These are phyloP conservation scores for Brenthis daphne DNA, from an alignment of 2,888 invertebrate species.

Conservation along the genomic window DNA sequence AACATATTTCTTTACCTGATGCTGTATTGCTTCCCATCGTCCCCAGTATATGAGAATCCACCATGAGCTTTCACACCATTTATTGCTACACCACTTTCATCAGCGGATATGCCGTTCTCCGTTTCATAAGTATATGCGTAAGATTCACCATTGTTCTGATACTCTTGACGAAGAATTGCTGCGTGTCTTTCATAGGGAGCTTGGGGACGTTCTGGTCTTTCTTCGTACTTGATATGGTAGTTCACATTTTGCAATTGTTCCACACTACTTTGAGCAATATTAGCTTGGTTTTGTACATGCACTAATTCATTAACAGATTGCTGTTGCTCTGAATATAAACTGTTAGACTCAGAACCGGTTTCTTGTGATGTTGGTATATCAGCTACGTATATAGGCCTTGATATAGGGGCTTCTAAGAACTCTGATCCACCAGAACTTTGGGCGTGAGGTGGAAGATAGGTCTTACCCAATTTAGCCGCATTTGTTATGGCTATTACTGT, in stretches of 20 bases:
- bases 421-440: conserved; percentile 58
- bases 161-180: conserved; percentile 67
- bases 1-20: conserved; percentile 53
- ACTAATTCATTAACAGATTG: conserved; percentile 17
- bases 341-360: background rate
- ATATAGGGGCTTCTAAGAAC: conserved; percentile 58
- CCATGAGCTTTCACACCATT: conserved; percentile 73
- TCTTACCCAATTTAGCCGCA: conserved; percentile 67
- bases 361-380: conserved; percentile 16
- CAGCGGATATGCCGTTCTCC: conserved; percentile 71
- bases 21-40: conserved; percentile 71
- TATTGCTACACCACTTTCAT: conserved; percentile 69
- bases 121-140: conserved; percentile 71
- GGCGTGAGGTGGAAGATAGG: conserved; percentile 68
- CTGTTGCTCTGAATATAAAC: background rate
- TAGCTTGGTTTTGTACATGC: conserved; percentile 17
- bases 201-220: conserved; percentile 62
- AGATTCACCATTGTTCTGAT: conserved; percentile 66
- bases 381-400: conserved; percentile 31
- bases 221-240: conserved; percentile 42
- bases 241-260: conserved; percentile 20
- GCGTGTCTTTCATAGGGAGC: conserved; percentile 68
- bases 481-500: conserved; percentile 55
- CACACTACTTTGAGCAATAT: conserved; percentile 30
- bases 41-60: conserved; percentile 70